phyloP scores from a whole-genome alignment of 1,140 invertebrate genomes.

The Leptopilina boulardi region DNA sequence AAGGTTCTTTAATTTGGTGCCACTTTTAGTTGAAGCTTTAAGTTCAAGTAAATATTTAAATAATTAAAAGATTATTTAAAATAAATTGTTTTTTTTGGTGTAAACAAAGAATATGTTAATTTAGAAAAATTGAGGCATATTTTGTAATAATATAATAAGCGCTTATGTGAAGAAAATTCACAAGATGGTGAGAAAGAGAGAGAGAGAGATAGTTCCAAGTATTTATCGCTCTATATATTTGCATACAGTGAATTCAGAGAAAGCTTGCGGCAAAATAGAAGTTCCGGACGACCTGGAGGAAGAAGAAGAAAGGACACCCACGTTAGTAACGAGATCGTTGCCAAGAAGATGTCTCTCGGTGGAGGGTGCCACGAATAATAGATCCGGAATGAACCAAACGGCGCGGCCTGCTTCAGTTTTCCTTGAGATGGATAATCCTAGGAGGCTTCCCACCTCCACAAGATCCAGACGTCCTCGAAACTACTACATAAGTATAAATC shows the following conservation, averaged over 20 bases:
- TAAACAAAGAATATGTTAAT: no score
- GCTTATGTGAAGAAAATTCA: background rate
- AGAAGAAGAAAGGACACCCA: conserved; percentile 44
- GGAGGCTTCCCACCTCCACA: conserved; percentile 44
- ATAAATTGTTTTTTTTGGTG: no score
- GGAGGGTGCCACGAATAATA: conserved; percentile 56
- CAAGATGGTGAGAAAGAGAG: no score
- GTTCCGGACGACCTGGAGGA: conserved; percentile 39
- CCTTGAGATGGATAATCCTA: conserved; percentile 60
- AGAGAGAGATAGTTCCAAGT: background rate
- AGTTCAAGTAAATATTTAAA: no score
- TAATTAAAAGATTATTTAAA: no score
- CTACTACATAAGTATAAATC: conserved; percentile 61
- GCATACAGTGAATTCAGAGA: conserved; percentile 25
- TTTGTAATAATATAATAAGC: no score
- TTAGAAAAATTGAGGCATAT: no score
- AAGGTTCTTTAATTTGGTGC: no score
- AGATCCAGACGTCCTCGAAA: conserved; percentile 58
- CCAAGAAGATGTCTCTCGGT: conserved; percentile 65
- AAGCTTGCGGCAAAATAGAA: conserved; percentile 31
- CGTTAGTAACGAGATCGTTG: conserved; percentile 50
- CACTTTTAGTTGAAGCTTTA: no score
- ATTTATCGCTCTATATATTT: conserved; percentile 16
- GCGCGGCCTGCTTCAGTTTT: conserved; percentile 54
- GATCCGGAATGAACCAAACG: conserved; percentile 49